Evolutionary conservation across 2,113 vertebrate genomes (phyloP), one percentile per base, ranked within the genome.

Genomic region (Carollia perspicillata): DNA sequence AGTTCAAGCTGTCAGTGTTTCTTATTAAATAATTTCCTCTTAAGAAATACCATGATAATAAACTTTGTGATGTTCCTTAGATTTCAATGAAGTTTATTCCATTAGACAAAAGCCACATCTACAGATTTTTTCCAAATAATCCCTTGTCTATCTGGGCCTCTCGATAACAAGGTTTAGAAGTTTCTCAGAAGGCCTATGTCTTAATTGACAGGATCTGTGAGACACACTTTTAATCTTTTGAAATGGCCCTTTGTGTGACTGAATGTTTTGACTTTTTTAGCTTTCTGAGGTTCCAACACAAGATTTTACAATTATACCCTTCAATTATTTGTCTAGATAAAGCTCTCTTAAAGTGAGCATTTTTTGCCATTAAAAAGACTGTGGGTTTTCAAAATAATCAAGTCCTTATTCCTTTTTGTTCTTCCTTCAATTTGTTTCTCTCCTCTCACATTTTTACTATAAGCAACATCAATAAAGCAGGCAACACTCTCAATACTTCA

Each of bases 381-480:
- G 28, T 72, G 51, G 14, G 47, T 77, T 92, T 94, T 84, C 42
- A 69, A 93, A 94, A 84, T 84, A 16, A 91, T 47, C 22, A 22
- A 88, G n/a, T 84, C 22, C 35, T 88, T 18, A 20, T 91, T 85
- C 33, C 23, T 92, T 81, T 92, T 71, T 81, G 9, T 78, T 53
- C 20, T 80, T 89, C 20, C 28, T n/a, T 89, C 51, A 8, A 89
- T 88, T 75, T 74, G 13, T 90, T 83, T 72, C 18, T 79, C 37
- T 94, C 11, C 42, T 92, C 20, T 66, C 49, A 37, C 26, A 92
- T 90, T 95, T 93, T 94, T 77, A 60, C 53, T 95, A 33, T 47
- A 88, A 60, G 26, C 65, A 69, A 47, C 7, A 53, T 47, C 28
- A 84, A 84, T n/a, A 95, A 78, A 68, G 5, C 5, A 94, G 55